Conservation (phyloP, 2,797 vertebrate species). For the Acipenser ruthenus region DNA sequence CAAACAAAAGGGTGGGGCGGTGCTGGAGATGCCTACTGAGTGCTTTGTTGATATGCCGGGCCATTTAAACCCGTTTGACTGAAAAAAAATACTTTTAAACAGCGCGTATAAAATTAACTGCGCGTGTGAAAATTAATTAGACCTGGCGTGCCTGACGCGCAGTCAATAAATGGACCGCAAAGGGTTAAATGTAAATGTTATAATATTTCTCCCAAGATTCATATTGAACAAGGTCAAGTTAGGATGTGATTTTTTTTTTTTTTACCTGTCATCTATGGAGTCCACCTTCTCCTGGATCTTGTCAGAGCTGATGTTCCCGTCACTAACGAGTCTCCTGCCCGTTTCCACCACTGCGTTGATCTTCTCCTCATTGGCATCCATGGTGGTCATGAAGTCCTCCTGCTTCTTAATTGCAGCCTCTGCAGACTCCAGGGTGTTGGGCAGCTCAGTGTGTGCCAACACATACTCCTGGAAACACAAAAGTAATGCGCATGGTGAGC, state of each 20-base stretch:
- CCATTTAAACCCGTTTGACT: no score
- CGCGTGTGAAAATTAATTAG: no score
- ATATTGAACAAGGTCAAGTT: no score
- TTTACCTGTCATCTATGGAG: slow-evolving; percentile 89
- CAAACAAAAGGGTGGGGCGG: no score
- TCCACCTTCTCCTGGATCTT: slow-evolving; percentile 83
- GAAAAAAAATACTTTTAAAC: no score
- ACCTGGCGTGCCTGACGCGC: no score
- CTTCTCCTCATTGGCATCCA: slow-evolving; percentile 97
- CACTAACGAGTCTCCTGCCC: slow-evolving; percentile 82
- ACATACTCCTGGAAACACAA: slow-evolving; percentile 79
- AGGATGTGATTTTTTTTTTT: no score
- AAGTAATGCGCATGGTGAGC: background rate
- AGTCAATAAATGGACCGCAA: no score
- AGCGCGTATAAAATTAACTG: no score
- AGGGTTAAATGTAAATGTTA: slow-evolving; percentile 45
- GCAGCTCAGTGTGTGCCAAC: slow-evolving; percentile 94
- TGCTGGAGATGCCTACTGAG: no score
- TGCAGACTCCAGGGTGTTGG: slow-evolving; percentile 85
- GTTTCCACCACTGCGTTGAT: slow-evolving; percentile 86
- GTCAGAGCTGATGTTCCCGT: slow-evolving; percentile 82
- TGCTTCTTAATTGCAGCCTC: slow-evolving; percentile 96
- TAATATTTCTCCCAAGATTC: no score
- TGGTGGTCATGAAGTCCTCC: slow-evolving; percentile 94
- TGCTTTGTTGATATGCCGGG: no score